phyloP scores from a whole-genome alignment of 1,140 invertebrate genomes.

The Lineus longissimus region DNA sequence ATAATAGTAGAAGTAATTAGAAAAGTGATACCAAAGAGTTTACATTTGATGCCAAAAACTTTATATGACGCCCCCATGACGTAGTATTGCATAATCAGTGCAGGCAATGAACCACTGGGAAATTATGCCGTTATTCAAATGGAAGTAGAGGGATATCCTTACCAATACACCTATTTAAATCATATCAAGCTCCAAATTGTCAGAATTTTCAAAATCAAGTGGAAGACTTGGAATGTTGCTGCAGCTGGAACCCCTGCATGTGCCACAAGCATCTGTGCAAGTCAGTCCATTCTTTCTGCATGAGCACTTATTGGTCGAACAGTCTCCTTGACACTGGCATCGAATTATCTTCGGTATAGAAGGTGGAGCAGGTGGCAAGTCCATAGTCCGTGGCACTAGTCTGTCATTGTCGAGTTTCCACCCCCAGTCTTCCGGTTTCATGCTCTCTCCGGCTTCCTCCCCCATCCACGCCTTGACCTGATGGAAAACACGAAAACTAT shows the following conservation, averaged over 20 bases:
- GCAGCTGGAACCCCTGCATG: conserved; percentile 17
- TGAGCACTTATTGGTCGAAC: conserved; percentile 8
- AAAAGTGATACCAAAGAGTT: too few relatives aligned
- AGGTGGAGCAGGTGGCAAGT: conserved; percentile 14
- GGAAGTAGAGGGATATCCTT: too few relatives aligned
- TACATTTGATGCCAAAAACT: too few relatives aligned
- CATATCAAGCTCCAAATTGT: too few relatives aligned
- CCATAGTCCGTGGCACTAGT: background rate
- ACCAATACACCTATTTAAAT: too few relatives aligned
- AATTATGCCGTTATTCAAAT: too few relatives aligned
- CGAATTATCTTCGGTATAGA: conserved; percentile 5
- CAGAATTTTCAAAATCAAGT: too few relatives aligned
- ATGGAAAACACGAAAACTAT: conserved; percentile 5
- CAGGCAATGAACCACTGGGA: too few relatives aligned
- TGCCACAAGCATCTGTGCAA: conserved; percentile 13
- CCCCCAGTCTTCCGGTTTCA: background rate
- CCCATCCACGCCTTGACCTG: conserved; percentile 10
- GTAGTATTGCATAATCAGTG: too few relatives aligned
- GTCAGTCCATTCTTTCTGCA: conserved; percentile 18
- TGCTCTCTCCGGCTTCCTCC: background rate
- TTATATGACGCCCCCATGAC: too few relatives aligned
- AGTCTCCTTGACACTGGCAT: conserved; percentile 15
- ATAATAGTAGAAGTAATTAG: too few relatives aligned
- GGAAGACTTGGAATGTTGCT: too few relatives aligned
- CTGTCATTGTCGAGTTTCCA: background rate